A percentile compares a stretch with the other conserved stretches of the same genome.
phyloP scores from a whole-genome alignment of 2,888 invertebrate genomes.

The Lepeophtheirus nordmannii region DNA sequence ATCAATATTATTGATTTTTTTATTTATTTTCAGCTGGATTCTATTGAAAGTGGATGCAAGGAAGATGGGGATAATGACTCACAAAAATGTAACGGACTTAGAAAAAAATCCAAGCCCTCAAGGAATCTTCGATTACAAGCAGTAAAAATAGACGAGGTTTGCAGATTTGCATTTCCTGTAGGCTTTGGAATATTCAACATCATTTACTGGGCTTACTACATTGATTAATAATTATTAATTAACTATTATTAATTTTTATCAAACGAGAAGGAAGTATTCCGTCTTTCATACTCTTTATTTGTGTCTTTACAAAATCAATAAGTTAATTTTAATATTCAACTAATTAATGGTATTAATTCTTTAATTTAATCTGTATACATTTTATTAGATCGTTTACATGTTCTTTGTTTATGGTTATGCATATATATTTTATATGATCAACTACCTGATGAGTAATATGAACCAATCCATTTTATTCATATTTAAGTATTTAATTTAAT shows the following conservation, averaged over 20 bases:
- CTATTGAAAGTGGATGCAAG: neutral
- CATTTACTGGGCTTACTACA: constrained; percentile 31
- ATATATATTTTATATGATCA: too few relatives aligned
- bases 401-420: too few relatives aligned
- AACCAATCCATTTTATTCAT: too few relatives aligned
- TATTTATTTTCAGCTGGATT: neutral
- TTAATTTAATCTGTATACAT: too few relatives aligned
- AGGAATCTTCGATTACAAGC: neutral
- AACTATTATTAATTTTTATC: too few relatives aligned
- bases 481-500: too few relatives aligned
- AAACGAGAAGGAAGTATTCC: neutral
- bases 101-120: neutral
- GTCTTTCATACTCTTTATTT: neutral
- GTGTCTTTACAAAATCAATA: too few relatives aligned
- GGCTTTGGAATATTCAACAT: constrained; percentile 30
- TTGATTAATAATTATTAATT: constrained; percentile 11
- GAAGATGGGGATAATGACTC: constrained; percentile 7
- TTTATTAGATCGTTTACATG: too few relatives aligned
- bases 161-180: constrained; percentile 30
- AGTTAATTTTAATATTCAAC: too few relatives aligned
- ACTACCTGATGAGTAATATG: too few relatives aligned
- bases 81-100: constrained; percentile 7
- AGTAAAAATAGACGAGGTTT: constrained; percentile 29
- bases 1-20: too few relatives aligned
- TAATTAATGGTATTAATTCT: too few relatives aligned